Evolutionary conservation across 2,113 vertebrate genomes (phyloP).

Genomic region (Nipponia nippon): DNA sequence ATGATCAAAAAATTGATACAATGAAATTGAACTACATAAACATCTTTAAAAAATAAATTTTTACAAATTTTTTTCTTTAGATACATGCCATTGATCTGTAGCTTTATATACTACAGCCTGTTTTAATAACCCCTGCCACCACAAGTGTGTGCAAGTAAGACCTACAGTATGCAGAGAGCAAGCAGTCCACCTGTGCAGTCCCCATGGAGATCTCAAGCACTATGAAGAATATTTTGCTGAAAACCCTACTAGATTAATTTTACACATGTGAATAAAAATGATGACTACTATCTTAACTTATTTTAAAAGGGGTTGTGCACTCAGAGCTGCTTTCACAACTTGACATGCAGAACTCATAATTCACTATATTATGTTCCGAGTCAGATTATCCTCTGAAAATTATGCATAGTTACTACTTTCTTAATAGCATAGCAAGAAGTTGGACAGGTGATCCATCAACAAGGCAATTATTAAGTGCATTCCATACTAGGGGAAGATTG

Average conservation of each 20-base stretch:
- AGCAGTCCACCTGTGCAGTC: background rate
- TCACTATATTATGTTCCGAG: background rate
- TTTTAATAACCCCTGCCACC: background rate
- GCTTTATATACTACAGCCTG: background rate
- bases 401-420: background rate
- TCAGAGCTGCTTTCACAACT: background rate
- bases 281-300: background rate
- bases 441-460: background rate
- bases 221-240: background rate
- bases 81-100: background rate
- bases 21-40: background rate
- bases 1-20: background rate
- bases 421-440: background rate
- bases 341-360: background rate
- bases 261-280: background rate
- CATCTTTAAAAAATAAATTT: background rate
- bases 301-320: background rate
- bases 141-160: background rate
- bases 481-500: background rate
- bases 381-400: background rate
- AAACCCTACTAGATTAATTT: background rate
- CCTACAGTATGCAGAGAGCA: background rate
- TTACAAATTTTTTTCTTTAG: background rate
- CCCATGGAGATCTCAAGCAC: background rate
- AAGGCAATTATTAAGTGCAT: background rate